Conservation (phyloP, 1,140 invertebrate genomes). For the Saccostrea echinata region DNA sequence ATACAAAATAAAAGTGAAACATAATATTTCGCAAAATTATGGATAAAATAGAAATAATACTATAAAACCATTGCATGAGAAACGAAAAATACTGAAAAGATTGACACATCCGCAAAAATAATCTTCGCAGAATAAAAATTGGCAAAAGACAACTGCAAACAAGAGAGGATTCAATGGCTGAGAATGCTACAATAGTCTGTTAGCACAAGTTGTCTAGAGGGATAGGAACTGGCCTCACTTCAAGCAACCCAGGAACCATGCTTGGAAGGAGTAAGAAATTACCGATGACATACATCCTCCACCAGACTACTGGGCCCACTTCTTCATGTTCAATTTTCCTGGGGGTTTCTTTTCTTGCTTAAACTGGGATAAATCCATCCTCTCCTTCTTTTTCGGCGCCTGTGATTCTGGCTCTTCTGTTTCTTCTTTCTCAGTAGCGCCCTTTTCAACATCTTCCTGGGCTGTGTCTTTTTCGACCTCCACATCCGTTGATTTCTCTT, state of each 20-base stretch:
- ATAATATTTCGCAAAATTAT: background rate
- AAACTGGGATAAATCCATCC: conserved; percentile 16
- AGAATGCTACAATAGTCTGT: conserved; percentile 1
- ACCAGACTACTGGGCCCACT: background rate
- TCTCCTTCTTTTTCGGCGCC: conserved; percentile 5
- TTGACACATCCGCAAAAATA: conserved; percentile 21
- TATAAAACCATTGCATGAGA: background rate
- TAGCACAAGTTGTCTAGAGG: conserved; percentile 33
- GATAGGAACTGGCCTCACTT: conserved; percentile 26
- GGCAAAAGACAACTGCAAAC: conserved; percentile 31
- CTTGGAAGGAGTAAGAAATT: conserved; percentile 38
- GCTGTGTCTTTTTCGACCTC: background rate
- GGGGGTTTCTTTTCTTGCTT: conserved; percentile 13
- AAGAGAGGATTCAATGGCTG: conserved; percentile 17
- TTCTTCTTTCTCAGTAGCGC: background rate
- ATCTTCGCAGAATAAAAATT: background rate
- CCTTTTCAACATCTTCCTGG: background rate
- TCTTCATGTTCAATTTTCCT: conserved; percentile 4
- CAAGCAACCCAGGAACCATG: conserved; percentile 25
- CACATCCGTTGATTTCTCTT: background rate
- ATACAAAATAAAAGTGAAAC: background rate
- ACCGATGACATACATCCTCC: conserved; percentile 10
- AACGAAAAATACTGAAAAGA: conserved; percentile 1
- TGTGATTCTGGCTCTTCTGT: background rate
- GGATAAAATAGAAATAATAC: background rate